phyloP scores from a whole-genome alignment of 2,797 vertebrate species.

The Sciurus carolinensis region DNA sequence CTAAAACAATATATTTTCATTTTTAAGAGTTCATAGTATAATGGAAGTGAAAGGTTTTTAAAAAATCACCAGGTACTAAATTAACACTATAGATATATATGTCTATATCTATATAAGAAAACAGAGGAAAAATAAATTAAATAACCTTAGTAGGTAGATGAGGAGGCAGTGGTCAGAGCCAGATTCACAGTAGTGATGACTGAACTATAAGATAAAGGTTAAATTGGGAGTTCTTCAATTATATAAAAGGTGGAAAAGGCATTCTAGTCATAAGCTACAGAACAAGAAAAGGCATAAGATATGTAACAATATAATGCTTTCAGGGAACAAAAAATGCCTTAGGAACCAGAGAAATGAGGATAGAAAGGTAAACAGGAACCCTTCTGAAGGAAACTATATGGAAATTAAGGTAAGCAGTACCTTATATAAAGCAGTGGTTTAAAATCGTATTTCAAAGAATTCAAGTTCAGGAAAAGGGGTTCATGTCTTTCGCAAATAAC shows the following conservation, averaged over 20 bases:
- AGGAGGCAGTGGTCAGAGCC: conserved; percentile 10
- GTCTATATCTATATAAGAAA: not conserved
- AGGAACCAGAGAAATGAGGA: conserved; percentile 29
- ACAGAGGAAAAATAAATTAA: not conserved
- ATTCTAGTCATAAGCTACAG: not conserved
- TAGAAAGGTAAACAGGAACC: conserved; percentile 46
- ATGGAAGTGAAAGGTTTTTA: not conserved
- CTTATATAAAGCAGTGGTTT: conserved; percentile 49
- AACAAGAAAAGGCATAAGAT: not conserved
- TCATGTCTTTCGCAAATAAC: conserved; percentile 35
- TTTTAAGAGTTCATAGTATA: conserved; percentile 37
- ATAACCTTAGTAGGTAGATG: not conserved
- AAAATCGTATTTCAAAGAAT: conserved; percentile 40
- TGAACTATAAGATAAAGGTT: conserved; percentile 47
- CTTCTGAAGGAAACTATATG: not conserved
- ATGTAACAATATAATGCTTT: conserved; percentile 27
- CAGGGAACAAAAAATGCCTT: conserved; percentile 5
- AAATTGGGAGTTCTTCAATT: conserved; percentile 21
- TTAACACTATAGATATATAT: conserved; percentile 27
- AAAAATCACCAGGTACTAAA: conserved; percentile 24
- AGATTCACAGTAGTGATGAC: not conserved
- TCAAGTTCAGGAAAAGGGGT: conserved; percentile 54
- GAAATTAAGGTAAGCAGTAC: conserved; percentile 37
- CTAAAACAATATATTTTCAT: conserved; percentile 32
- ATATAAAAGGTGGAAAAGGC: conserved; percentile 27